Evolutionary conservation across 2,888 invertebrate species (phyloP), one percentile per base, ranked within the genome.

Genomic region (Cantharis flavilabris): DNA sequence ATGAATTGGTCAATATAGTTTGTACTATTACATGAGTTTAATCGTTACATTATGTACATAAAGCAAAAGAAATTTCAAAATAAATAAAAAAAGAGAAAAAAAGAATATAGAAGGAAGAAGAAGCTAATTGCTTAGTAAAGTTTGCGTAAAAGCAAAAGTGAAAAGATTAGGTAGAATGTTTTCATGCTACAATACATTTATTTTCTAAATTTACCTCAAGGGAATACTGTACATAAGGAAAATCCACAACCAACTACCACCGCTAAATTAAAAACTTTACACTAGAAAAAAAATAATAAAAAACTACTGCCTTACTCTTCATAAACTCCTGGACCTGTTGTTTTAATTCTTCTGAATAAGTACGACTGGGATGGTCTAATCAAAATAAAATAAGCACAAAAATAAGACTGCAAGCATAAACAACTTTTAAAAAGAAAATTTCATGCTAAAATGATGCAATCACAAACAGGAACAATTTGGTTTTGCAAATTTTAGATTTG

Each of bases 291-390:
- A n/a, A 49, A 20, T 3, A 20, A 20, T 20, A 67, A 67, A 23
- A 67, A 20, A 67, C 13, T n/a, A 26, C 23, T 33, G 71, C 82
- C 88, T 88, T 88, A 88, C 88, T 84, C 84, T 85, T 82, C 86
- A 86, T 86, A 72, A 88, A 86, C 81, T 87, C 83, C 78, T 84
- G 84, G 75, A 88, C 88, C 81, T 88, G 88, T 73, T 86, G 84
- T 78, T 82, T 84, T 81, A 88, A 82, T 81, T 88, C 87, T 80
- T 87, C 87, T 70, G 87, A 86, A 81, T 87, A 88, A 72, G 88
- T 88, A 79, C 85, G 85, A 73, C 86, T 87, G 73, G 86, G 86
- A 80, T 86, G 84, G 81, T 86, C 87, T 86, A 83, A 75, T 73
- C 75, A 69, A 73, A 77, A 73, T 33, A 76, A 76, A 76, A 49